Evolutionary conservation across 2,113 vertebrate genomes (phyloP).

Genomic region (Indicator maculatus): DNA sequence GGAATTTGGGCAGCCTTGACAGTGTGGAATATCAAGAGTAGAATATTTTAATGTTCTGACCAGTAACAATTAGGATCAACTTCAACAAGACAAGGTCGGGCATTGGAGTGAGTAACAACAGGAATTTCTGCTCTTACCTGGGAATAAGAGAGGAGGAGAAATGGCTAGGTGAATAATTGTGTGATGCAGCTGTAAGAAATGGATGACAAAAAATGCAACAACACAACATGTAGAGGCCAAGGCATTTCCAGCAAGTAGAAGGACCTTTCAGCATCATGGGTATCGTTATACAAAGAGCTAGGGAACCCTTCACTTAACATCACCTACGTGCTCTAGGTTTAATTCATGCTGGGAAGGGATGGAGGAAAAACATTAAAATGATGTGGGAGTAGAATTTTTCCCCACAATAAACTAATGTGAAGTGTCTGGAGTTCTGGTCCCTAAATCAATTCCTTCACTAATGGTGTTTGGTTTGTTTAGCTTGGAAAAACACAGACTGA

Average conservation of each 20-base stretch:
- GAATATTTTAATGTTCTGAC: neutral
- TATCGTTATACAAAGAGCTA: neutral
- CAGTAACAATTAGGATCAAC: neutral
- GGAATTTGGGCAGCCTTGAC: neutral
- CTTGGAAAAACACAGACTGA: neutral
- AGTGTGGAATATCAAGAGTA: neutral
- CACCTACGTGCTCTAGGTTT: neutral
- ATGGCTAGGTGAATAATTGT: neutral
- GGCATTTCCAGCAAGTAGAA: neutral
- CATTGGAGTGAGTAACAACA: neutral
- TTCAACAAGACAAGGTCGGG: neutral
- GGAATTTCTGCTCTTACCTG: neutral
- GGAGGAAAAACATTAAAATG: neutral
- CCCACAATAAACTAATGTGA: neutral
- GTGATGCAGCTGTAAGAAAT: neutral
- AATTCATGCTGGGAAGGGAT: neutral
- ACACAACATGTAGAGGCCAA: neutral
- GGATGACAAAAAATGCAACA: too few species aligned
- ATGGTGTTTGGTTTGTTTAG: neutral
- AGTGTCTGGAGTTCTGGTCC: too few species aligned
- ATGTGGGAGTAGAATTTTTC: neutral
- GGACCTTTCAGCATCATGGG: neutral
- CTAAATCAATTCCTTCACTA: too few species aligned
- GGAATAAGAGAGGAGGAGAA: neutral
- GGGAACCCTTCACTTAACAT: neutral